Evolutionary conservation across 2,888 invertebrate species (phyloP).

Genomic region (Netelia fuscicornis): DNA sequence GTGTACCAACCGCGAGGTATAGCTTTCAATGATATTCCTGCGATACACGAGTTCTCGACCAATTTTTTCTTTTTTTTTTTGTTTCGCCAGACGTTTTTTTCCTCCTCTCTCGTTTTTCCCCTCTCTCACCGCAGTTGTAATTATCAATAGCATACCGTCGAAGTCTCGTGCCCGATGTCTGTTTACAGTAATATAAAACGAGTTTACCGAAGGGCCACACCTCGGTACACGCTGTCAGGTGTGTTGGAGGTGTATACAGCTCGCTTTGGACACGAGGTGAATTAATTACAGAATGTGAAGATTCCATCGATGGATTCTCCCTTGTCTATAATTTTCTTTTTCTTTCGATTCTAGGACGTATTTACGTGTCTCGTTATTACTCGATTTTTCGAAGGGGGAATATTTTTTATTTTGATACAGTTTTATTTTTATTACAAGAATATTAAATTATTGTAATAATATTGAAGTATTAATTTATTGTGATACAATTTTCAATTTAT

Average conservation of each 20-base stretch:
- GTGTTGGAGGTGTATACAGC: neutral
- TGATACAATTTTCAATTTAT: no score
- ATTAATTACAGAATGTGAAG: constrained; percentile 29
- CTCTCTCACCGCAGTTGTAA: constrained; percentile 6
- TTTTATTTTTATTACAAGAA: no score
- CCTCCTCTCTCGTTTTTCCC: neutral
- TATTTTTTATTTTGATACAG: no score
- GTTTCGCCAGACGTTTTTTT: neutral
- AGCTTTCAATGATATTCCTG: constrained; percentile 51
- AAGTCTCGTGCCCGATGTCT: constrained; percentile 7
- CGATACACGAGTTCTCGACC: constrained; percentile 29
- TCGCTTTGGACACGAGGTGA: neutral
- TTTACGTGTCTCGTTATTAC: no score
- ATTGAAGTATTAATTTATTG: no score
- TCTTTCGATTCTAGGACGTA: no score
- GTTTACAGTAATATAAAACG: constrained; percentile 26
- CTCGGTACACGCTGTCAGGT: constrained; percentile 16
- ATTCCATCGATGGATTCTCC: no score
- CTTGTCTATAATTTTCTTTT: no score
- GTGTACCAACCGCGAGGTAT: constrained; percentile 30
- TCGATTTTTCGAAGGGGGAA: no score
- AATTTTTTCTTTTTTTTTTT: constrained; percentile 1
- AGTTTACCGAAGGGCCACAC: constrained; percentile 27
- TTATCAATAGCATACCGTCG: constrained; percentile 28
- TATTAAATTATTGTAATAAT: no score